Evolutionary conservation across 1,140 invertebrate genomes (phyloP).

Genomic region (Hypsibius dujardini): DNA sequence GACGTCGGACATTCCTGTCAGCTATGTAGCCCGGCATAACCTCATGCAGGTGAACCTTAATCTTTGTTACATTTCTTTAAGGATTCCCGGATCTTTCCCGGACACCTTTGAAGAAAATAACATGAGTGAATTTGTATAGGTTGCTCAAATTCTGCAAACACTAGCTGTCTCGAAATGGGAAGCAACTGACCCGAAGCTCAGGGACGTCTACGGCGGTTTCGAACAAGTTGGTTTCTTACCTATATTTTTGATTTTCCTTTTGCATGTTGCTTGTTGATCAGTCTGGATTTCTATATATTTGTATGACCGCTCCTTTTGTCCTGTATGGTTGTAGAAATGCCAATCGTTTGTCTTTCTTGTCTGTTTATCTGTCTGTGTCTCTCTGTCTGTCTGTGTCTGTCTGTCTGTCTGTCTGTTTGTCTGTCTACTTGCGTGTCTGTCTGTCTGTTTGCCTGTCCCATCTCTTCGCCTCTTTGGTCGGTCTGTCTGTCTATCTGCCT

Average conservation of each 20-base stretch:
- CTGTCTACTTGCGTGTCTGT: no score
- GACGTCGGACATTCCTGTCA: conserved; percentile 69
- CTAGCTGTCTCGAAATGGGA: conserved; percentile 67
- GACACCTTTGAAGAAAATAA: not conserved
- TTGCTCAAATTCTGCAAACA: conserved; percentile 69
- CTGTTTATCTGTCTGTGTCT: no score
- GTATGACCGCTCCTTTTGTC: conserved; percentile 16
- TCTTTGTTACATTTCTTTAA: conserved; percentile 25
- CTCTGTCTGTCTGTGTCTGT: no score
- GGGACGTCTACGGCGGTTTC: conserved; percentile 55
- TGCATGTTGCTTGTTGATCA: not conserved
- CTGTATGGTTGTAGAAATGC: no score
- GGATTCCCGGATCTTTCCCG: conserved; percentile 17
- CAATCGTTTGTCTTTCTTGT: no score
- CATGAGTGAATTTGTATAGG: conserved; percentile 27
- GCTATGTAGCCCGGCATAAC: conserved; percentile 72
- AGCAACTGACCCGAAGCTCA: conserved; percentile 49
- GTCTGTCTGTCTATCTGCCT: no score
- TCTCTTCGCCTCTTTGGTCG: no score
- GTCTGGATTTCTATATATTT: conserved; percentile 17
- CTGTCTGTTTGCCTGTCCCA: no score
- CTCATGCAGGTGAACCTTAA: conserved; percentile 50
- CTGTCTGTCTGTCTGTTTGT: no score
- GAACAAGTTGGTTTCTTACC: conserved; percentile 39
- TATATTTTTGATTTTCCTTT: not conserved